Evolutionary conservation across 2,888 invertebrate species (phyloP), one percentile per base, ranked within the genome.

Genomic region (Apantesis nais): DNA sequence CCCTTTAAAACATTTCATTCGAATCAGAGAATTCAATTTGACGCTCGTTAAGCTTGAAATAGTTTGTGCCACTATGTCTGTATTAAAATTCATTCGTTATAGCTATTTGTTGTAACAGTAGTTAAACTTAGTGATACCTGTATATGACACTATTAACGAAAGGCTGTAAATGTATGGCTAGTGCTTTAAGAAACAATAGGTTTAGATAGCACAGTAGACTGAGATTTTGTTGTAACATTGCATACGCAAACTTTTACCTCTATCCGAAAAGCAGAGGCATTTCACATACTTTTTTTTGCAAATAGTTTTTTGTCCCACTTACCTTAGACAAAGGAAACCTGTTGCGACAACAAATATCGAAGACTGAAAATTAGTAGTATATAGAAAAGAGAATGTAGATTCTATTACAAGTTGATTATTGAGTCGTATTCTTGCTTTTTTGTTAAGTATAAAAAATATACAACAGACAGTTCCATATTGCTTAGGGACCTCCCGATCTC

Each of bases 31-130:
- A 68, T 68, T 68, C 55, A 63, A 68, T 63, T 63, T 68, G 62
- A 55, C 48, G 68, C 55, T 63, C 52, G 68, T 68, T 68, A 63
- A 68, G 55, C 62, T 55, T 52, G 37, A 29, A 55, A 68, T 68
- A 68, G 62, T 55, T 68, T 68, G 67, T 68, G 62, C 39, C 48
- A 63, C 68, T 22, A 16, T n/a, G 55, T 44, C 62, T 48, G 29
- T 63, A 68, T 68, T 55, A 37, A 68, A 68, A 63, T 68, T 41
- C 68, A 39, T 62, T 62, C 55, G 55, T 55, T 68, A 55, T 68
- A 22, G 52, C 55, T 68, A 63, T 68, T 63, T 68, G 63, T 55
- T 55, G 52, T 22, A 37, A 68, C 55, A 39, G 52, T 67, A 60
- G 44, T 68, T 63, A 55, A 14, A 62, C 55, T 62, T 39, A 68